These are phyloP conservation scores for Sebastolobus altivelis DNA, from an alignment of 2,797 vertebrate genomes.

Conservation along the genomic window DNA sequence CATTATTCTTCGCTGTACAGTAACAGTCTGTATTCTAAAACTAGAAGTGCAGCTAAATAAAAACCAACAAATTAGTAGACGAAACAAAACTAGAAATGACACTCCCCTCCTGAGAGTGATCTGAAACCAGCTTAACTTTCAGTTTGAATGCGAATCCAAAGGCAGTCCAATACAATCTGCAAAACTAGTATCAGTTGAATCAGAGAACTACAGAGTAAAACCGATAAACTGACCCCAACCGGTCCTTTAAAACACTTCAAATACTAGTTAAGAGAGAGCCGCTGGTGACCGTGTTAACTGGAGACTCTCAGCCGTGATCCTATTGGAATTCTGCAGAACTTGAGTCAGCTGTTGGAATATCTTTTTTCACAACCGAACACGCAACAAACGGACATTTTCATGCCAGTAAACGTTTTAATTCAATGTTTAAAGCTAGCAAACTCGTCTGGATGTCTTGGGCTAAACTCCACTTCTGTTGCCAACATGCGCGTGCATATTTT, in stretches of 20 bases:
- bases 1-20: background rate
- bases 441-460: too few species aligned
- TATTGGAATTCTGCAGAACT: too few species aligned
- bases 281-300: too few species aligned
- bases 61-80: background rate
- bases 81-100: background rate
- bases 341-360: too few species aligned
- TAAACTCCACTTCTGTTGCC: too few species aligned
- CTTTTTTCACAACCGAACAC: too few species aligned
- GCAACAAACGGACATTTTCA: too few species aligned
- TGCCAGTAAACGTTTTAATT: too few species aligned
- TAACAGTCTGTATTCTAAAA: background rate
- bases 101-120: background rate
- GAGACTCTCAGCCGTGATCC: too few species aligned
- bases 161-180: background rate
- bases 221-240: background rate
- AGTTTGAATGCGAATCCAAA: background rate
- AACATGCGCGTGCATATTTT: too few species aligned
- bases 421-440: too few species aligned
- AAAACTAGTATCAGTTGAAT: background rate
- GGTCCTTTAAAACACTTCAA: background rate
- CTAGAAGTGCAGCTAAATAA: background rate
- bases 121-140: slow-evolving; percentile 1
- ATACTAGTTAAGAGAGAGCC: background rate
- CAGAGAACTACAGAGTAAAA: background rate